Evolutionary conservation across 2,797 vertebrate genomes (phyloP).

Genomic region (Paedocypris micromegethes): DNA sequence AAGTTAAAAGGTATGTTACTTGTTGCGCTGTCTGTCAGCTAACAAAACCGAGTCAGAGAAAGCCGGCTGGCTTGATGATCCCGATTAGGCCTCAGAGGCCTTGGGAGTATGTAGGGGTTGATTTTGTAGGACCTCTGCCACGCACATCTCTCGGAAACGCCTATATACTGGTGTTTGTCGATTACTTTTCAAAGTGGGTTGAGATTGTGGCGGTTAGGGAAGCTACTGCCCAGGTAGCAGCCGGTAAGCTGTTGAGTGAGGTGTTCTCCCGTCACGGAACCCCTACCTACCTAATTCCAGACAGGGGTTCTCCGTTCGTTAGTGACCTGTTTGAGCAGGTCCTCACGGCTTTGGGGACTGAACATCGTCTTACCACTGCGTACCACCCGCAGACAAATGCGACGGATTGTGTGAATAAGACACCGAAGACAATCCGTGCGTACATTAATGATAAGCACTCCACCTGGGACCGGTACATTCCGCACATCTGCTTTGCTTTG

Average conservation of each 20-base stretch:
- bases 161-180: slow-evolving; percentile 5
- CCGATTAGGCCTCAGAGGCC: neutral
- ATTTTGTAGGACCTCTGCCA: slow-evolving; percentile 18
- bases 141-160: neutral
- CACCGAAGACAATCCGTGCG: neutral
- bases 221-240: slow-evolving; percentile 10
- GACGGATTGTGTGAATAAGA: slow-evolving; percentile 7
- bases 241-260: neutral
- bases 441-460: slow-evolving; percentile 18
- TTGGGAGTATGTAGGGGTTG: slow-evolving; percentile 19
- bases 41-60: neutral
- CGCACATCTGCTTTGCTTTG: slow-evolving; percentile 23
- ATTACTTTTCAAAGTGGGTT: slow-evolving; percentile 26
- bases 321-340: slow-evolving; percentile 6
- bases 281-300: neutral
- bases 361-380: slow-evolving; percentile 14
- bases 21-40: slow-evolving; percentile 6
- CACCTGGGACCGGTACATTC: slow-evolving; percentile 19
- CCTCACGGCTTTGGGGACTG: neutral
- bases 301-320: slow-evolving; percentile 10
- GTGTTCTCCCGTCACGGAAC: slow-evolving; percentile 1
- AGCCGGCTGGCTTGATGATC: slow-evolving; percentile 5
- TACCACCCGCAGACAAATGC: slow-evolving; percentile 25
- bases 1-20: neutral
- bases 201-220: slow-evolving; percentile 11